Base-by-base conservation (phyloP, 2,113 vertebrate genomes). In the Ceuthmochares aereus region DNA sequence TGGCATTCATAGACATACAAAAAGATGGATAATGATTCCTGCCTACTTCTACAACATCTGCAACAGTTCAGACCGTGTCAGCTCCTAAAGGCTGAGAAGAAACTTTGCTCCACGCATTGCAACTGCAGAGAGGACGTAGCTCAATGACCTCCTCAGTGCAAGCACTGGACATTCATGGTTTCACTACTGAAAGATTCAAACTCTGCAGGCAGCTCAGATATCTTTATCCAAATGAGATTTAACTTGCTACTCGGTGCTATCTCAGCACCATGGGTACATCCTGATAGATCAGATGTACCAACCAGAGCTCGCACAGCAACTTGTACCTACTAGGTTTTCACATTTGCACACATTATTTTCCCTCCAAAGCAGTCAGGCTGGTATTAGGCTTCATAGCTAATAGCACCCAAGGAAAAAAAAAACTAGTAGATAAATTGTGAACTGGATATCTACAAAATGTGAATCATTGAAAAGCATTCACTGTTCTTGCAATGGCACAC, bases 391-490 rank as follows among this genome's bases (percentile, higher is more conserved):
- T 75, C 72, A 37, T 51, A 82, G 45, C 45, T 92, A 88, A 93
- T 6, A 88, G 74, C 63, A 91, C 26, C 34, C 42, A 89, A 82
- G 14, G n/a, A n/a, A n/a, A 36, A 72, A 43, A 84, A 70, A 85
- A 80, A 37, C 47, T 77, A 72, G 49, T 11, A 75, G 80, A 37
- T 62, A 75, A 84, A 82, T 25, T 74, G 58, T 80, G 84, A 84
- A 51, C 55, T 86, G 62, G 66, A 47, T 89, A 87, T 37, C 78
- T 78, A 70, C 34, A 7, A 93, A 88, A 95, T 34, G 32, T 47
- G 55, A 87, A 55, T 62, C 29, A 47, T 69, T 93, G 70, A 64
- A 68, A 95, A 92, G 79, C 72, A 93, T 43, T 80, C 81, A 66
- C 59, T 66, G 73, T 62, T 91, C 55, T 7, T 91, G 34, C 59